Evolutionary conservation across 2,797 vertebrate species (phyloP), one percentile per base, ranked within the genome.

Genomic region (Muscicapa striata): DNA sequence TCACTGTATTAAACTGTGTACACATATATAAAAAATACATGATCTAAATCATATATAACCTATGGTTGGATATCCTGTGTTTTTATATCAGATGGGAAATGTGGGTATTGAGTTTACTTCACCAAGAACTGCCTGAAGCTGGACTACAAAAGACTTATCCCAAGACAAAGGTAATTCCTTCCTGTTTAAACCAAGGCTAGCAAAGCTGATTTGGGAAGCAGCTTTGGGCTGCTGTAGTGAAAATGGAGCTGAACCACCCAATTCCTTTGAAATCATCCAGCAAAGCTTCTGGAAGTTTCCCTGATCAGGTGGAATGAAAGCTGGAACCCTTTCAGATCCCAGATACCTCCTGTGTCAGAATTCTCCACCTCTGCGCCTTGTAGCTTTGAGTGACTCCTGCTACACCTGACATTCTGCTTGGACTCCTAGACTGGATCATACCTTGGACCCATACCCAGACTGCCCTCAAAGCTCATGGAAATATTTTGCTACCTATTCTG

Each of bases 301-400:
- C 36, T 57, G 66, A 32, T 6, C 14, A 54, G 24, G 12, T 30
- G 30, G n/a, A 76, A 84, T 10, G 24, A 43, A 43, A 51, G 61
- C 45, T 74, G 52, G 26, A 66, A 36, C 8, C 7, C 8, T 30
- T 69, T 45, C 5, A 15, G 10, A 24, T 46, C 36, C 36, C 40
- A 48, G 64, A 6, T 13, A 11, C 11, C 24, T 74, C 75, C n/a
- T 16, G 23, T 19, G 23, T n/a, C 52, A 70, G 21, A 70, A 1
- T 15, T 80, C 61, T 38, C 27, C 34, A 30, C 15, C 15, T 6
- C 5, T 1, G 1, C 1, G 1, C 15, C 51, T 26, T 54, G 19
- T 0, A 2, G 6, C 19, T 70, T 15, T 40, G 48, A 61, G 23
- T 1, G 3, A 51, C 29, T 84, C 40, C 52, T n/a, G 64, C 45